Base-by-base conservation (phyloP, 2,113 vertebrate species). In the Tichodroma muraria region DNA sequence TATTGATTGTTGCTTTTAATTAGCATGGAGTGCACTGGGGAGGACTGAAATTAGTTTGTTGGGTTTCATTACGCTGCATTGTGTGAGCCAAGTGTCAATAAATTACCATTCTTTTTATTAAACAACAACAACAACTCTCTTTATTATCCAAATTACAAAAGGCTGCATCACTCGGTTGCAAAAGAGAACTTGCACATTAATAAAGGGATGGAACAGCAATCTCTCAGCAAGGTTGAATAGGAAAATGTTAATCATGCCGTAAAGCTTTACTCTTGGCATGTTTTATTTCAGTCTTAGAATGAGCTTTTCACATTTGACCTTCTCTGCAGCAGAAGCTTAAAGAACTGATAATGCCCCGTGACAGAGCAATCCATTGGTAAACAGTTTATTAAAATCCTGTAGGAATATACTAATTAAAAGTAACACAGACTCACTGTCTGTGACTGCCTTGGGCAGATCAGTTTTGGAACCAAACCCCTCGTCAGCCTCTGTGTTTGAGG, bases 131-230 rank as follows among this genome's bases (percentile, higher is more conserved):
- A 85, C 90, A 88, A 59, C 70, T 88, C 49, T 86, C 70, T 94
- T 78, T 97, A 97, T 96, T 95, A 94, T 85, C 94, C 94, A 91
- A 96, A 97, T 96, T 94, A 97, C 91, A 96, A 84, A 76, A 93
- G 80, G 33, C 93, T 86, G 85, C 88, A 79, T 90, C 64, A 56
- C 56, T 85, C n/a, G 69, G 65, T 93, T 96, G 88, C 92, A 96
- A 94, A 95, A 96, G 94, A 95, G 68, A 77, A 80, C 61, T 52
- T 60, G 66, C 75, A 82, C 92, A 19, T 93, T 91, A 95, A 95
- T 93, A 84, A 95, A 92, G 76, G 69, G 89, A 95, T 66, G 70
- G 88, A 86, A 66, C 68, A 92, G 35, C 57, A 71, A 85, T 95
- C 76, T 89, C 84, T 90, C 89, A 87, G 79, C 45, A 44, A 86